Evolutionary conservation across 2,113 vertebrate species (phyloP), one percentile per base, ranked within the genome.

Genomic region (Trogon melanurus): DNA sequence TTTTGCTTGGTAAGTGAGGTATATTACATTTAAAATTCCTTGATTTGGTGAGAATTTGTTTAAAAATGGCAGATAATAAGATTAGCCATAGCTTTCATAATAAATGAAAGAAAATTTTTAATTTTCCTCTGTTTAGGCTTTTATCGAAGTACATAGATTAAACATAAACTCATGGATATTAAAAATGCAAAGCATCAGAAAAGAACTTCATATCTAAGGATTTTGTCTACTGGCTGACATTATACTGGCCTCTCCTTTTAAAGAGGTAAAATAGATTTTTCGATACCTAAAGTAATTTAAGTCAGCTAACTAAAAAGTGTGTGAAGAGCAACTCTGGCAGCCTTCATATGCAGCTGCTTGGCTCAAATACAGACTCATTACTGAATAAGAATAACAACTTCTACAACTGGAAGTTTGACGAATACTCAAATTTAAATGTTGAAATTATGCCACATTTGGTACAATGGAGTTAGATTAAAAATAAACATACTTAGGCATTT

Each of bases 401-500:
- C 95, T 96, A 91, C 92, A 84, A 96, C 82, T 93, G 84, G 74
- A 95, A 97, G 86, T 91, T 54, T 95, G 61, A 96, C 95, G 89
- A 96, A 85, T 70, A 94, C 64, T 95, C 64, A 91, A 70, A 66
- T 93, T 96, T 85, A 64, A 93, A 91, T 79, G 73, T 85, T 96
- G 93, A 97, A 97, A 92, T 94, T 93, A 69, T 83, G 48, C 79
- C 79, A 65, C 83, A 84, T 93, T 93, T 96, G 51, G 50, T 94
- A 61, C 47, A 73, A 29, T 58, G 27, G 69, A 70, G 74, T 57
- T 94, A 95, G 91, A 93, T 92, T 96, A 90, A 96, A 97, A 94
- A 85, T 84, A 96, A 96, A 89, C 26, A 88, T 36, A 93, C 70
- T 45, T 75, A 74, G 50, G 13, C 29, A 82, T 91, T 79, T 95